Evolutionary conservation across 2,113 vertebrate species (phyloP).

Genomic region (Ophthalmotilapia sp.): DNA sequence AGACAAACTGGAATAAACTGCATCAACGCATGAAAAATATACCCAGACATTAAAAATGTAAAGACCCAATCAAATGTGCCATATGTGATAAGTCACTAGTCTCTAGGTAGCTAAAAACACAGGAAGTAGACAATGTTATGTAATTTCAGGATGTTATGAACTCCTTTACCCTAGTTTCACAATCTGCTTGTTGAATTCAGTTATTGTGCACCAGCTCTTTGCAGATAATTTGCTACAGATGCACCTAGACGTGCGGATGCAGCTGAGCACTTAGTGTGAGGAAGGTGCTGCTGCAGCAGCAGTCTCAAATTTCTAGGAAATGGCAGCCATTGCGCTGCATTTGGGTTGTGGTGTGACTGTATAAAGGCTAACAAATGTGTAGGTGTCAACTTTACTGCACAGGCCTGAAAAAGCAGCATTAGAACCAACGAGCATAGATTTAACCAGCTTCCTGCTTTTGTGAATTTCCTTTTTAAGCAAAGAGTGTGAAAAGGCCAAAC

Average conservation of each 20-base stretch:
- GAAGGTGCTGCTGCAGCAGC: background rate
- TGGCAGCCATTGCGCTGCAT: background rate
- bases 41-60: background rate
- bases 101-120: background rate
- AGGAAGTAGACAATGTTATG: slow-evolving; percentile 6
- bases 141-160: slow-evolving; percentile 21
- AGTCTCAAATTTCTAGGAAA: slow-evolving; percentile 53
- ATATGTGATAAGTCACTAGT: background rate
- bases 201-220: slow-evolving; percentile 6
- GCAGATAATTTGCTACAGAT: background rate
- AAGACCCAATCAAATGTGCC: background rate
- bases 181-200: background rate
- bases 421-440: background rate
- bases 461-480: background rate
- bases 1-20: background rate
- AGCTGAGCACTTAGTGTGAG: background rate
- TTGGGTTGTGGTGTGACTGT: slow-evolving; percentile 16
- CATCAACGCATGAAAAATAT: background rate
- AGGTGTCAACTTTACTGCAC: background rate
- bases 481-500: background rate
- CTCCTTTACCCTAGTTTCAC: slow-evolving; percentile 18
- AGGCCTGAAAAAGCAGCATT: background rate
- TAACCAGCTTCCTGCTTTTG: background rate
- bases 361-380: background rate
- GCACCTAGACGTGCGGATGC: background rate